These are phyloP conservation scores for Xestia sexstrigata DNA, from an alignment of 2,888 invertebrate genomes.

Conservation along the genomic window DNA sequence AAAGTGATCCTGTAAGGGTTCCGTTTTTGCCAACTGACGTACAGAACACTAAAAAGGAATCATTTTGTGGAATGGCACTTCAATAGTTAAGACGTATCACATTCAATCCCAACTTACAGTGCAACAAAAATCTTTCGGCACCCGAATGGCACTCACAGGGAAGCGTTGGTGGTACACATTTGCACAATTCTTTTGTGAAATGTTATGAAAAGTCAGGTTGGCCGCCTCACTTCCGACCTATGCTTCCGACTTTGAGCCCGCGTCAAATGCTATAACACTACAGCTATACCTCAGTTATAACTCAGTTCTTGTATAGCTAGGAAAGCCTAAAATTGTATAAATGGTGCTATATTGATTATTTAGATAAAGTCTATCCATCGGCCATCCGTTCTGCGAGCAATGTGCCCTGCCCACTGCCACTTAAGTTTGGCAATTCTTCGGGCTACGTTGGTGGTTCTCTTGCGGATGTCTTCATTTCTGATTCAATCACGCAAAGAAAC, in stretches of 20 bases:
- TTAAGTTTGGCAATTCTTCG: no score
- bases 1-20: no score
- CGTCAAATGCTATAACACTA: neutral
- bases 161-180: neutral
- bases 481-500: no score
- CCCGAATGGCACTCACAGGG: neutral
- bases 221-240: neutral
- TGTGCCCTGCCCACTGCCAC: no score
- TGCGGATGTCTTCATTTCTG: no score
- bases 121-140: neutral
- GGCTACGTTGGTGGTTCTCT: no score
- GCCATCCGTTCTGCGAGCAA: no score
- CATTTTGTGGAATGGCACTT: no score
- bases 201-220: neutral
- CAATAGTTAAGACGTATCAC: neutral
- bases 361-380: neutral
- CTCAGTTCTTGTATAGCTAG: neutral
- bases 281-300: no score
- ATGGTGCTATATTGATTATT: neutral
- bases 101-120: no score
- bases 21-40: no score
- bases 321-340: neutral
- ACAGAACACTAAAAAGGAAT: no score
- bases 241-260: neutral
- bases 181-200: neutral